phyloP scores from a whole-genome alignment of 2,888 invertebrate genomes.

The Drosophila lacicola region DNA sequence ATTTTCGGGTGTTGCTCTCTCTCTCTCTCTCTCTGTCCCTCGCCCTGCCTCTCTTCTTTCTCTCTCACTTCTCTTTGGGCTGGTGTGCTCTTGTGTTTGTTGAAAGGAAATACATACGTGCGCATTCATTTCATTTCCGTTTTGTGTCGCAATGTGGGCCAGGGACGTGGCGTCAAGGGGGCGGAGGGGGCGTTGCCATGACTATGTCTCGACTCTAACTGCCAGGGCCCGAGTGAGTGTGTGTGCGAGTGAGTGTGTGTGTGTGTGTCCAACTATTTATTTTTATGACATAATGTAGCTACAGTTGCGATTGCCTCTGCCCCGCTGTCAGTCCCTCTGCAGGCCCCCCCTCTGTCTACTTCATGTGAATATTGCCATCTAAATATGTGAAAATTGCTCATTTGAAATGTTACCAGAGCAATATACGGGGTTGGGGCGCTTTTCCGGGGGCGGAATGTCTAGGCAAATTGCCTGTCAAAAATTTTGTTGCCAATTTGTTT shows the following conservation, averaged over 20 bases:
- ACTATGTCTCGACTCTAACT: constrained; percentile 53
- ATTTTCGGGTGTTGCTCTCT: constrained; percentile 25
- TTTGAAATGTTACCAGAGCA: constrained; percentile 64
- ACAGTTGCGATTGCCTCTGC: constrained; percentile 41
- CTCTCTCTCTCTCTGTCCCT: too few species aligned
- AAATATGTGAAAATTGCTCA: constrained; percentile 79
- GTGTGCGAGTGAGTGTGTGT: constrained; percentile 5
- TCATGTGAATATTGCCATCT: constrained; percentile 65
- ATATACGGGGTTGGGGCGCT: constrained; percentile 1
- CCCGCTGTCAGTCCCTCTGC: background rate
- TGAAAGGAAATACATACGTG: constrained; percentile 62
- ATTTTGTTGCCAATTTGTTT: constrained; percentile 74
- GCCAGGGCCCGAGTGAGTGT: constrained; percentile 37
- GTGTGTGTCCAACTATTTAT: constrained; percentile 69
- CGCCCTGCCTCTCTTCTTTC: too few species aligned
- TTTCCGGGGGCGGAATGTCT: constrained; percentile 33
- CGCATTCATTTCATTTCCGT: constrained; percentile 59
- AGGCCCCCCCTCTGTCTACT: constrained; percentile 8
- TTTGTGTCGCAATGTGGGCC: constrained; percentile 34
- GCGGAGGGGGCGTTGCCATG: constrained; percentile 42
- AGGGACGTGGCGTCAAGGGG: constrained; percentile 3
- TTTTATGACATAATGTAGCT: constrained; percentile 75
- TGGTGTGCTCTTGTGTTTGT: constrained; percentile 38
- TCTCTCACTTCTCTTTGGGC: background rate
- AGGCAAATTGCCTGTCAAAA: constrained; percentile 78